A percentile compares a stretch with the other conserved stretches of the same genome.
Evolutionary conservation across 2,113 vertebrate genomes (phyloP).

Genomic region (Elephantulus edwardii): DNA sequence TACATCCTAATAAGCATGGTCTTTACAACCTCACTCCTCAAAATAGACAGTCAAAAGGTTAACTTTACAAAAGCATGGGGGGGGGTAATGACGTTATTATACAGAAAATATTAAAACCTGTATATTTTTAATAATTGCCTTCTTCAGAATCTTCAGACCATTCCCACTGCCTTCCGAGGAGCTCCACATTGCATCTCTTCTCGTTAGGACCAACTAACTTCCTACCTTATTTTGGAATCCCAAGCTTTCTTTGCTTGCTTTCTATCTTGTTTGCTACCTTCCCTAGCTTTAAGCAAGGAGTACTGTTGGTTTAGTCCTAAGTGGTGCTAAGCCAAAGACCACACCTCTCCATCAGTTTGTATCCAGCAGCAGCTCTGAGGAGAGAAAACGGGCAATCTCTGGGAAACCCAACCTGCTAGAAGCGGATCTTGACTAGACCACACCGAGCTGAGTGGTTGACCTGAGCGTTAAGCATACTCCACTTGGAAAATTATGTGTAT

Average conservation of each 20-base stretch:
- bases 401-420: too few species aligned
- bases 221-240: background rate
- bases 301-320: too few species aligned
- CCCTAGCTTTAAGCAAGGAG: constrained; percentile 2
- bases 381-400: too few species aligned
- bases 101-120: background rate
- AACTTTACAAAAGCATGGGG: background rate
- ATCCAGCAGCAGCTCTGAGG: too few species aligned
- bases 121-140: background rate
- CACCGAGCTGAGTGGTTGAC: too few species aligned
- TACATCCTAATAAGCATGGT: background rate
- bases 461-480: too few species aligned
- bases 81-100: background rate
- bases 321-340: too few species aligned
- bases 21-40: background rate
- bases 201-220: background rate
- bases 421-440: too few species aligned
- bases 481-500: too few species aligned
- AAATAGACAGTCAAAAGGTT: background rate
- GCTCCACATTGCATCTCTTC: background rate
- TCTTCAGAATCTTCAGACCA: background rate
- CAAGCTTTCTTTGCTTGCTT: constrained; percentile 33
- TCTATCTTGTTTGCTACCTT: background rate
- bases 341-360: too few species aligned
- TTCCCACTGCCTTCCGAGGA: background rate